Base-by-base conservation (phyloP, 1,140 invertebrate genomes). In the Zeugodacus cucurbitae region DNA sequence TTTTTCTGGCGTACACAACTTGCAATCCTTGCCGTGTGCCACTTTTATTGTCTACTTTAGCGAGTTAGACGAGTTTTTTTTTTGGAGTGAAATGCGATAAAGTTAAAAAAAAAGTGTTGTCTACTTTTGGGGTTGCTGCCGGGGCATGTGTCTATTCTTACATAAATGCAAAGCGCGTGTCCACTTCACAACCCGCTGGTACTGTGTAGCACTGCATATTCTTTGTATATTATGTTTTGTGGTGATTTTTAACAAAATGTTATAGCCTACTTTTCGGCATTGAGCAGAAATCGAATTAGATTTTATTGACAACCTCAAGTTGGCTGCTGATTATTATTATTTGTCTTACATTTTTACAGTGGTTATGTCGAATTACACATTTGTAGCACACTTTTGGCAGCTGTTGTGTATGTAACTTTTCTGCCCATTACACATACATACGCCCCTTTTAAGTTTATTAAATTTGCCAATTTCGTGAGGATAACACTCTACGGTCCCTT, bases 261-360 rank as follows among this genome's bases (percentile, higher is more conserved):
- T 41, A 34, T 20, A 70, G 34, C 20, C 6, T 37, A 20, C 20
- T 74, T 37, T 74, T 3, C 6, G 8, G 20, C 34, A 7, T 37
- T 74, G 5, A 20, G 64, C 5, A 32, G 10, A 34, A 41, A 74
- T 74, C 20, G 92, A 91, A 91, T 92, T 91, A 91, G 91, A 91
- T 92, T 92, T 92, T 92, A 92, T 92, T 92, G 91, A 92, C 91
- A 92, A 92, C 90, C 90, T 91, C 90, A 91, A 92, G 90, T 91
- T 91, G 89, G 89, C 90, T 90, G 89, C 91, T 92, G 90, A 91
- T 91, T 91, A 91, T 90, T 91, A n/a, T 22, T 41, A 37, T 41
- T 37, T 37, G 29, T 20, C 29, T 41, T 41, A 41, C 34, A 62
- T 62, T 62, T 74, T 41, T 41, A 8, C 3, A n/a, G 20, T 41